Evolutionary conservation across 2,113 vertebrate species (phyloP).

Genomic region (Loxodonta africana): DNA sequence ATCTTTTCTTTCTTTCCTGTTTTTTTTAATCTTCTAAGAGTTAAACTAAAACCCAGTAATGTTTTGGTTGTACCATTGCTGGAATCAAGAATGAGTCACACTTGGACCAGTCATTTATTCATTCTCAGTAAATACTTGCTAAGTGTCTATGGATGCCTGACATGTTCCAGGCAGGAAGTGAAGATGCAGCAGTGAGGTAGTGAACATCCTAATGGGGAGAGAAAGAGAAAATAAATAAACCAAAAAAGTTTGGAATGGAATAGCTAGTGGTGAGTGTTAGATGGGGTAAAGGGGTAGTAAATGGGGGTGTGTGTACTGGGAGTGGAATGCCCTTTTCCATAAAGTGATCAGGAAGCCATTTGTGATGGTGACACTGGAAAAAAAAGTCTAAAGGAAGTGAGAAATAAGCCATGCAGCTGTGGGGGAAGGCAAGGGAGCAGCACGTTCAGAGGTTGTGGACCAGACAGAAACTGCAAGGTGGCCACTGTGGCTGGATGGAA

Average conservation of each 20-base stretch:
- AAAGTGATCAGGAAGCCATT: neutral
- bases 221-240: neutral
- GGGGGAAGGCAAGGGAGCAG: neutral
- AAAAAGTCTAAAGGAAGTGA: neutral
- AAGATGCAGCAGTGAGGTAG: neutral
- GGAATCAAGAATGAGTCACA: neutral
- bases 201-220: neutral
- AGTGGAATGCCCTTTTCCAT: neutral
- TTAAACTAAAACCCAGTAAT: neutral
- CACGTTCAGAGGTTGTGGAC: neutral
- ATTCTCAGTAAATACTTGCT: neutral
- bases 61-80: neutral
- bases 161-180: neutral
- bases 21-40: neutral
- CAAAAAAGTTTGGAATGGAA: neutral
- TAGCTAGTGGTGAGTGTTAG: neutral
- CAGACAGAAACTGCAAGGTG: neutral
- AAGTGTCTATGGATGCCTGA: neutral
- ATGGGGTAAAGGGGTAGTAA: neutral
- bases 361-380: neutral
- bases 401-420: neutral
- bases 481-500: neutral
- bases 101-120: neutral
- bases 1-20: too few species aligned
- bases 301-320: neutral